Base-by-base conservation (phyloP, 2,888 invertebrate species). In the Drosophila borborema region DNA sequence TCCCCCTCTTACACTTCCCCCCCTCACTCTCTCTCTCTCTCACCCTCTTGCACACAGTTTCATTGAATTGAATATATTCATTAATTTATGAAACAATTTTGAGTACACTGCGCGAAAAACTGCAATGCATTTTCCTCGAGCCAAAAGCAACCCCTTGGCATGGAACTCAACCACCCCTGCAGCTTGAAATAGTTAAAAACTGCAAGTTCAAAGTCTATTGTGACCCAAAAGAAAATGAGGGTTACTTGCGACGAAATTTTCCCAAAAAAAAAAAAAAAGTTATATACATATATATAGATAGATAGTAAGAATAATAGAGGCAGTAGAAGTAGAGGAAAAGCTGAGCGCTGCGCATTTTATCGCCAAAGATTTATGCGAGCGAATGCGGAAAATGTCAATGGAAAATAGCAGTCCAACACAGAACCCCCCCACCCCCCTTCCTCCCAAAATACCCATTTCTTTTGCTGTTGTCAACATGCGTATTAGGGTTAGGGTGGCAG, bases 361-460 rank as follows among this genome's bases (percentile, higher is more conserved):
- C 59, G 85, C 80, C 49, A n/a, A 69, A 81, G 81, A 81, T 81
- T 85, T 85, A 86, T 85, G 84, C 73, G 81, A 73, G 59, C 73
- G 75, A 78, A 80, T 85, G 85, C 86, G 86, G 86, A 86, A 86
- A 81, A 86, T 80, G 82, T 75, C 74, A 79, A 79, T 71, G 73
- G 79, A 79, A 80, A 79, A 79, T 56, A n/a, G 38, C 56, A 20
- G 16, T 16, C 8, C 46, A 28, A 2, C 23, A 3, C 46, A 36
- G 20, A 12, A 6, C 28, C 20, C 18, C 20, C 38, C 28, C 34
- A 6, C 20, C 41, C 3, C 12, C 7, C 23, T 6, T 5, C 0
- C 12, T 5, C 0, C 7, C 14, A 8, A 48, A 23, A 46, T 8
- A n/a, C 10, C 49, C 49, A 34, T 51, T 34, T 18, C 43, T 16